Percentiles rank a stretch among this genome's conserved stretches.
Evolutionary conservation across 2,888 invertebrate genomes (phyloP).

Genomic region (Serripes groenlandicus): DNA sequence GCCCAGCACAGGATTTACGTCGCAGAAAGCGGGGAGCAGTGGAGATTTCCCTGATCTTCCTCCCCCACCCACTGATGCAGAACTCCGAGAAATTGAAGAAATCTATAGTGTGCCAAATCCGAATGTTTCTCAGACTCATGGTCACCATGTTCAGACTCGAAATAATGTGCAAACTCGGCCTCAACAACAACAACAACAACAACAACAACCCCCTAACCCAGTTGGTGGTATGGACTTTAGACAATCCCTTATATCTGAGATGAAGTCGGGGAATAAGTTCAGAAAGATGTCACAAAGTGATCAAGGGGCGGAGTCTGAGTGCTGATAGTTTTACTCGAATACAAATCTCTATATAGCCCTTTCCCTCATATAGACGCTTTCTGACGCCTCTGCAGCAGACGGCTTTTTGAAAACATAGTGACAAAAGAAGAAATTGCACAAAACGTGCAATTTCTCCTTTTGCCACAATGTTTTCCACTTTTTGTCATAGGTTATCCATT

Average conservation of each 20-base stretch:
- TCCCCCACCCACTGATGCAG: constrained; percentile 81
- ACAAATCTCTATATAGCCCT: background rate
- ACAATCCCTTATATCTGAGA: constrained; percentile 73
- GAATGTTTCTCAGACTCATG: constrained; percentile 44
- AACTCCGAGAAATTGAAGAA: constrained; percentile 78
- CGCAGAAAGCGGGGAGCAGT: constrained; percentile 9
- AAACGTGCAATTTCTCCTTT: background rate
- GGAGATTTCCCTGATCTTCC: constrained; percentile 77
- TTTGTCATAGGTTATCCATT: background rate
- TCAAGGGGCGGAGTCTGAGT: constrained; percentile 69
- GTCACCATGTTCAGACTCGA: constrained; percentile 38
- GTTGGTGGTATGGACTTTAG: constrained; percentile 58
- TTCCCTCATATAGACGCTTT: no score
- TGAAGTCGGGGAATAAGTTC: constrained; percentile 70
- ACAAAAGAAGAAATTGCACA: background rate
- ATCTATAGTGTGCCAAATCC: constrained; percentile 75
- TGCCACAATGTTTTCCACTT: background rate
- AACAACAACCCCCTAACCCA: constrained; percentile 27
- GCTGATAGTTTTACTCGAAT: constrained; percentile 52
- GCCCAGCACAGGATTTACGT: constrained; percentile 18
- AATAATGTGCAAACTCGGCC: constrained; percentile 50
- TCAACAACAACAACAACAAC: constrained; percentile 40
- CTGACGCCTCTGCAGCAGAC: no score
- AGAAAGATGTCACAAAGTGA: constrained; percentile 65
- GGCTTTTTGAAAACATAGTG: background rate